These are phyloP conservation scores for Aleiodes sp. DNA, from an alignment of 1,140 invertebrate species.

Conservation along the genomic window DNA sequence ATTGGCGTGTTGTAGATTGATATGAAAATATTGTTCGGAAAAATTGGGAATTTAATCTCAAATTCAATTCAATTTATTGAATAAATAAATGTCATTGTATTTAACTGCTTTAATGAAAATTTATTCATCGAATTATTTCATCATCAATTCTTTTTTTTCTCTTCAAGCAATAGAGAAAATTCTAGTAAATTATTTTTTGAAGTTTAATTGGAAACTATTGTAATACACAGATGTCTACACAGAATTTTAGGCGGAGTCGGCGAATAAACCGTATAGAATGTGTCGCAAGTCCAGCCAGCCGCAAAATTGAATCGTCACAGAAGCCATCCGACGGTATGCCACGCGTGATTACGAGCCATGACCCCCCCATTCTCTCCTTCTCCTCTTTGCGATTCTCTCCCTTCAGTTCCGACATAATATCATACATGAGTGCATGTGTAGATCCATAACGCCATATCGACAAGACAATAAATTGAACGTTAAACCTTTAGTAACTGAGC, in stretches of 20 bases:
- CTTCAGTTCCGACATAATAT: constrained; percentile 1
- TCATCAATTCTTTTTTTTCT: too few relatives aligned
- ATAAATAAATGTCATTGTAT: too few relatives aligned
- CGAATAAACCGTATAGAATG: not conserved
- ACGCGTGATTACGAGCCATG: constrained; percentile 31
- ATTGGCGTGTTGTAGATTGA: too few relatives aligned
- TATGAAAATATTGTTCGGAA: too few relatives aligned
- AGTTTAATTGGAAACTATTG: not conserved
- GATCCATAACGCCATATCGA: constrained; percentile 1
- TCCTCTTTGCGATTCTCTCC: too few relatives aligned
- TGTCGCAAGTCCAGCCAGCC: constrained; percentile 16
- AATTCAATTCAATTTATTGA: too few relatives aligned
- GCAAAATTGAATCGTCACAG: constrained; percentile 31
- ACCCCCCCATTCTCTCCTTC: not conserved
- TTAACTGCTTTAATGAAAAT: too few relatives aligned
- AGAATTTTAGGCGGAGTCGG: not conserved
- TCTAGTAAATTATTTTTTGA: too few relatives aligned
- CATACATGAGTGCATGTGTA: constrained; percentile 13
- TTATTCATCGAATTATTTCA: too few relatives aligned
- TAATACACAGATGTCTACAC: not conserved
- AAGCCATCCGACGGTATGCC: constrained; percentile 24
- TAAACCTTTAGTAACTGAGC: not conserved
- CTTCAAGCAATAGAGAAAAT: too few relatives aligned
- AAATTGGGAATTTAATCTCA: too few relatives aligned
- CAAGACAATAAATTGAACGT: not conserved